Base-by-base conservation (phyloP, 2,888 invertebrate genomes). In the Auanema sp. region DNA sequence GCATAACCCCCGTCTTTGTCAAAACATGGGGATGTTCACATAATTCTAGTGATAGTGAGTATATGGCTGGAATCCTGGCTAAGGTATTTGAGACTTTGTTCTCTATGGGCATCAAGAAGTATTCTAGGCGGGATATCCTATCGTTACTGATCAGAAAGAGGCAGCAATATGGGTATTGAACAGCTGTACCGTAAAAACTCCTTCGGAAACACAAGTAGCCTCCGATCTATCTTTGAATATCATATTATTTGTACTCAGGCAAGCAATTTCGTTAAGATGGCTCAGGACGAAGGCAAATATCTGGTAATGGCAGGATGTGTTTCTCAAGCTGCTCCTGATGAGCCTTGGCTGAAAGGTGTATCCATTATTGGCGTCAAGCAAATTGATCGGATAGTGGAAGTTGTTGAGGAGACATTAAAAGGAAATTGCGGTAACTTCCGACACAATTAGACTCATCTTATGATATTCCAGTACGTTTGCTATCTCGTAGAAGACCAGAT, bases 311-410 rank as follows among this genome's bases (percentile, higher is more conserved):
- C 97, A 0, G 97, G 97, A 0, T 98, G 97, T 85, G 96, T 97
- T 6, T 93, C 96, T 0, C 96, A 96, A 66, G 95, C 94, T 0
- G 86, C 86, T 42, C 87, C 87, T 6, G 84, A 84, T 60, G 81
- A 86, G 43, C 66, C 75, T 1, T 83, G 77, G 76, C 73, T 69
- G 42, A 84, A 86, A 78, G 92, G 92, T 0, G 87, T 96, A 10
- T 96, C 96, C 76, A 89, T 96, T 1, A 91, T 98, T n/a, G 97
- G 97, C 0, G 96, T 97, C 0, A 95, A 97, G 81, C 97, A 98
- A 87, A 97, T 98, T 66, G 96, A 98, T 84, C 87, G 95, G 66
- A 92, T 98, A 1, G 92, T 96, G 0, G 95, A 97, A 86, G 93
- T 97, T 0, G 96, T 98, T 0, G 97, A 97, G 84, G 96, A 98